Evolutionary conservation across 2,888 invertebrate genomes (phyloP), one percentile per base, ranked within the genome.

Genomic region (Phalera bucephala): DNA sequence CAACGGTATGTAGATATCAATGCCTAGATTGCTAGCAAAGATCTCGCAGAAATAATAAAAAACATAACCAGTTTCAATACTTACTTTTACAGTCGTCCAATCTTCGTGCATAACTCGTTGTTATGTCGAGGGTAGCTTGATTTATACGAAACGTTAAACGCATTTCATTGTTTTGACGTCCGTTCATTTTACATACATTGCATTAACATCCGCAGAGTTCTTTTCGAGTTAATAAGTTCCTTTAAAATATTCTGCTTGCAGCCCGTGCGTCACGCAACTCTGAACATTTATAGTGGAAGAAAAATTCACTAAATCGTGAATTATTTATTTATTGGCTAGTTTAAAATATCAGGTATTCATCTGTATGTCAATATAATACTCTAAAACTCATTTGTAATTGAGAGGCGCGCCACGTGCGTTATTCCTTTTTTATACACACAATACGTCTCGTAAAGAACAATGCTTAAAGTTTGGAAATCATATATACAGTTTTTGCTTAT

Each of bases 401-500:
- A 61, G 72, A 62, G 71, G 64, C 73, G 65, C 71, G 72, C 67
- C 68, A 66, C 57, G 52, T 45, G 34, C 39, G 45, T 45, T 48
- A 41, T 45, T 44, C 45, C 43, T 38, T 48, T 44, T 42, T 52
- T 44, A 32, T 51, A 44, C 33, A 46, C 23, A 50, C 44, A 51
- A 45, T 45, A 43, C 32, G 52, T 45, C 5, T 39, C 51, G 42
- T 42, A 31, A 43, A 58, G 63, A 74, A 77, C 78, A 77, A 78
- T 76, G 68, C 70, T 63, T 69, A 71, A 72, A 71, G 68, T 72
- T 68, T 66, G 60, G 39, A 65, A 60, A 49, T 58, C 56, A 56
- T 58, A 52, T 55, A 59, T 62, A 57, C 58, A 55, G 53, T 60
- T 67, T 60, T 44, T 50, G 60, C 60, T 62, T 75, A 77, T 72